Evolutionary conservation across 2,888 invertebrate species (phyloP), one percentile per base, ranked within the genome.

Genomic region (Hydriomena furcata): DNA sequence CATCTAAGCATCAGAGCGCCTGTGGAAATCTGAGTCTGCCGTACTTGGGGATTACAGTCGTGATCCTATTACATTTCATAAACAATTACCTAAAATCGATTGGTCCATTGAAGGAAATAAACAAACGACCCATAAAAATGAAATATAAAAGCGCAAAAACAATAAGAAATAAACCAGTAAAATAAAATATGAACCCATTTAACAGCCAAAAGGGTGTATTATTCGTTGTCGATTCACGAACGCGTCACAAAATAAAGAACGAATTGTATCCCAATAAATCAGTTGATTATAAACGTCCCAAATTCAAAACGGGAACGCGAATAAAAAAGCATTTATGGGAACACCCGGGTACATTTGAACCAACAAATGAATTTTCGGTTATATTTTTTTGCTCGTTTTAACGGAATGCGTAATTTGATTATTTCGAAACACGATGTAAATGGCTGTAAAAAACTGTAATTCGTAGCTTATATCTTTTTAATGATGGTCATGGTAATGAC

Each of bases 211-310:
- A 51, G 51, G 45, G 45, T 45, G 51, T 51, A 31, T 51, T 53
- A 35, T 49, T 45, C 35, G 35, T 36, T 51, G 45, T 36, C 25
- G 36, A 53, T 40, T 47, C 40, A 48, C 44, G 44, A 46, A 27
- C 32, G 32, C 44, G 40, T 35, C 17, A 34, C 38, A 58, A 61
- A 49, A 62, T 56, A 60, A 61, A 44, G 54, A 57, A 53, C 52
- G 25, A 53, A 53, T 52, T 46, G 52, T 41, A 40, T 40, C 36
- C 52, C 49, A 58, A 63, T 63, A 56, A 60, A 65, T 62, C 59
- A 63, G 61, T 63, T 58, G 58, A 58, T 65, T 60, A 54, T 55
- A 44, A 54, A 48, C 56, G 53, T 35, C 59, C 50, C 53, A 51
- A 62, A 60, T 67, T 60, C 58, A 55, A 60, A 58, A 47, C 35